These are phyloP conservation scores for Trachymyrmex septentrionalis DNA, from an alignment of 1,140 invertebrate species.

Conservation along the genomic window DNA sequence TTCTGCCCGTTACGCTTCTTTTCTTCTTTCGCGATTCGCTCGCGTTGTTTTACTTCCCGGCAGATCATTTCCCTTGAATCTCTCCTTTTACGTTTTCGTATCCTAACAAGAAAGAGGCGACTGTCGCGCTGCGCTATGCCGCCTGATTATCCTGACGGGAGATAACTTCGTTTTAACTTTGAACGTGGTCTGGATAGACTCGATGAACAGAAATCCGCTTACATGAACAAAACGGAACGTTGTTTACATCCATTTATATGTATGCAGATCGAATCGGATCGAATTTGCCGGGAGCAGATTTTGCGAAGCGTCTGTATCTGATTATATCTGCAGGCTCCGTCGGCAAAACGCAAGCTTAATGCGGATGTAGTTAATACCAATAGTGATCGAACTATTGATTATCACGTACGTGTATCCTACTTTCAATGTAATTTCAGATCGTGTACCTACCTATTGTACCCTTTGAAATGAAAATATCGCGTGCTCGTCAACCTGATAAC, in stretches of 20 bases:
- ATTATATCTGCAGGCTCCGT: neutral
- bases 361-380: conserved; percentile 22
- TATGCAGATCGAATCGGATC: neutral
- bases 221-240: conserved; percentile 1
- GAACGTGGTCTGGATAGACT: neutral
- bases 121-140: neutral
- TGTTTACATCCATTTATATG: neutral
- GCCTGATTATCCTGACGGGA: conserved; percentile 27
- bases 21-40: neutral
- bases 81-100: neutral
- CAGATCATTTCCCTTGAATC: conserved; percentile 21
- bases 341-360: conserved; percentile 7
- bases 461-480: conserved; percentile 29
- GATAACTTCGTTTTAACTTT: conserved; percentile 27
- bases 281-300: neutral
- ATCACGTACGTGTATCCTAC: neutral
- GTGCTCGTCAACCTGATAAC: conserved; percentile 23
- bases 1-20: conserved; percentile 17
- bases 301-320: neutral
- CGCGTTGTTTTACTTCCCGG: conserved; percentile 18
- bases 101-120: conserved; percentile 35
- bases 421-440: conserved; percentile 35
- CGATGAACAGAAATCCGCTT: neutral
- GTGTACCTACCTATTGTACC: neutral
- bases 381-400: conserved; percentile 7